Evolutionary conservation across 2,888 invertebrate species (phyloP), one percentile per base, ranked within the genome.

Genomic region (Epicampocera succincta): DNA sequence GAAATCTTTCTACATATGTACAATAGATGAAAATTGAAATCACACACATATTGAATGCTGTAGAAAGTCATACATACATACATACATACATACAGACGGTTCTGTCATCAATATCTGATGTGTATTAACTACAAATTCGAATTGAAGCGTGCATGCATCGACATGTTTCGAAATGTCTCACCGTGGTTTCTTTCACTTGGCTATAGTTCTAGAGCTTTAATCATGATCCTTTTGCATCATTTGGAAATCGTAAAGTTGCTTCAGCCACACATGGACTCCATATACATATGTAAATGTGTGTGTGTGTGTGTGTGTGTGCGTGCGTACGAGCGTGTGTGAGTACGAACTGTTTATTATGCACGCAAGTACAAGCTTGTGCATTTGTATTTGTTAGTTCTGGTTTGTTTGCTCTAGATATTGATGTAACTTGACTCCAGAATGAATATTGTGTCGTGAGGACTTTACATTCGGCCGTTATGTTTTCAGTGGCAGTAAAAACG

Each of bases 151-250:
- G 40, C 33, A n/a, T 3, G 60, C 17, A 21, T n/a, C 25, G 15
- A 40, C 21, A 44, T 12, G 17, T 63, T 6, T 1, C 6, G 3
- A 9, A 13, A 0, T n/a, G 21, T 21, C 8, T n/a, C 12, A n/a
- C n/a, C 4, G 15, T 2, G 54, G 11, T 68, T 68, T 48, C 66
- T 61, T 71, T 72, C 66, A 56, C 76, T 81, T 76, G 72, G 61
- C 73, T 80, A 76, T n/a, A n/a, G n/a, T 25, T 25, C 25, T 76
- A 77, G 77, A 73, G 73, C 81, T 81, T 81, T 76, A 81, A 73
- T 76, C 80, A 76, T 68, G 75, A 66, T 75, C 71, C 66, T 80
- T 80, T 60, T 76, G 9, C 33, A 76, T 80, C 75, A 60, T 19
- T 61, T 15, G 54, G 56, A 63, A 74, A 63, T 69, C 68, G 56